Evolutionary conservation across 2,888 invertebrate genomes (phyloP), one percentile per base, ranked within the genome.

Genomic region (Tipula confusa): DNA sequence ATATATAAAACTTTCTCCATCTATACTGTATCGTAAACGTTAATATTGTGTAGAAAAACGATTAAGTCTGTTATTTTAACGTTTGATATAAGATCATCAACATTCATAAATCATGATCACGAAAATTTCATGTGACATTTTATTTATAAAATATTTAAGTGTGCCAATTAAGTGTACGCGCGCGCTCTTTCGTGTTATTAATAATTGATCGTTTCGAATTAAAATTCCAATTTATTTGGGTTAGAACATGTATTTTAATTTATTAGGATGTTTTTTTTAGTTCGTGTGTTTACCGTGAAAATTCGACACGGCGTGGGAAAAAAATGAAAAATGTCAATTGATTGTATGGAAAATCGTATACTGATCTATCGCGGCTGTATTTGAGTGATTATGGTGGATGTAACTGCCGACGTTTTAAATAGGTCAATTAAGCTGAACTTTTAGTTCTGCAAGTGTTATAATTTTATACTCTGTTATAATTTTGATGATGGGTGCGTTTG

Each of bases 41-140:
- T 48, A 48, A 43, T 9, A 64, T n/a, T n/a, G n/a, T n/a, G n/a
- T 64, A 64, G 64, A n/a, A 64, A 64, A 64, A 64, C 64, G 64
- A 64, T 64, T 64, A 9, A 36, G n/a, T 43, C 43, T 43, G n/a
- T 43, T 64, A 64, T 64, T 24, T 64, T 64, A 18, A n/a, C 4
- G 1, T 64, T 24, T 64, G 24, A 64, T 9, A 24, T 64, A 64
- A 18, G 64, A 64, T 64, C 64, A 64, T 64, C 64, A 24, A 7
- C 64, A 24, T 24, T 24, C 64, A 64, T 64, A 64, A 64, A 64
- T 64, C 64, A 64, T 64, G 64, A 64, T 64, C 18, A 43, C 11
- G 9, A 36, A 18, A 43, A 64, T 64, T 64, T 64, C 11, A 64
- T 64, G 64, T 64, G 24, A 64, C 64, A 64, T 24, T 64, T 24